phyloP scores from a whole-genome alignment of 2,888 invertebrate species.

The Slavum lentiscoides region DNA sequence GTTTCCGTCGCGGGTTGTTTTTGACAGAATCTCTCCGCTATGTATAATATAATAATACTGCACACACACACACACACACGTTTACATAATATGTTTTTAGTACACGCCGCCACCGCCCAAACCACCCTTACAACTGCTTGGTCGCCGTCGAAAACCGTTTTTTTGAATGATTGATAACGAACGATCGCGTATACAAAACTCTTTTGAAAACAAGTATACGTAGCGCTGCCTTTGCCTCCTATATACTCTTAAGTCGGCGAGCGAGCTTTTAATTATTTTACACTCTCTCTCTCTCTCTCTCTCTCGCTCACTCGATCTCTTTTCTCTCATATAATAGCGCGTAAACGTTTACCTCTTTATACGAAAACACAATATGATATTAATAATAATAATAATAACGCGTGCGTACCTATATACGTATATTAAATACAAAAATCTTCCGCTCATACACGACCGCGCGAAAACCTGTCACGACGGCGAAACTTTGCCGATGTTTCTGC shows the following conservation, averaged over 20 bases:
- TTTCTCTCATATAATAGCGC: no score
- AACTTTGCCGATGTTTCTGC: constrained; percentile 7
- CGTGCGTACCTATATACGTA: no score
- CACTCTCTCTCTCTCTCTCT: background rate
- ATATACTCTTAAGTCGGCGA: background rate
- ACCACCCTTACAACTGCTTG: no score
- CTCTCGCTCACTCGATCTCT: background rate
- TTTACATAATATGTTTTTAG: background rate
- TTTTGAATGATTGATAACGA: constrained; percentile 53
- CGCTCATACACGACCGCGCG: constrained; percentile 13
- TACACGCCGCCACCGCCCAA: background rate
- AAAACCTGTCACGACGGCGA: constrained; percentile 44
- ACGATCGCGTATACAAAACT: constrained; percentile 46
- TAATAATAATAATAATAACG: constrained; percentile 8
- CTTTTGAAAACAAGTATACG: constrained; percentile 33
- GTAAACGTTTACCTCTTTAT: background rate
- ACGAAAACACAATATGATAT: constrained; percentile 20
- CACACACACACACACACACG: background rate
- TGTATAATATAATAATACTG: background rate
- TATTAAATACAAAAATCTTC: constrained; percentile 35
- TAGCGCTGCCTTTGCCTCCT: background rate
- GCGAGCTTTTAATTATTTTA: constrained; percentile 43
- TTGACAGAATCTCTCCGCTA: constrained; percentile 27
- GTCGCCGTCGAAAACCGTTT: background rate
- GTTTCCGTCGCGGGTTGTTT: constrained; percentile 35